Base-by-base conservation (phyloP, 2,113 vertebrate genomes). In the Nothoprocta pentlandii region DNA sequence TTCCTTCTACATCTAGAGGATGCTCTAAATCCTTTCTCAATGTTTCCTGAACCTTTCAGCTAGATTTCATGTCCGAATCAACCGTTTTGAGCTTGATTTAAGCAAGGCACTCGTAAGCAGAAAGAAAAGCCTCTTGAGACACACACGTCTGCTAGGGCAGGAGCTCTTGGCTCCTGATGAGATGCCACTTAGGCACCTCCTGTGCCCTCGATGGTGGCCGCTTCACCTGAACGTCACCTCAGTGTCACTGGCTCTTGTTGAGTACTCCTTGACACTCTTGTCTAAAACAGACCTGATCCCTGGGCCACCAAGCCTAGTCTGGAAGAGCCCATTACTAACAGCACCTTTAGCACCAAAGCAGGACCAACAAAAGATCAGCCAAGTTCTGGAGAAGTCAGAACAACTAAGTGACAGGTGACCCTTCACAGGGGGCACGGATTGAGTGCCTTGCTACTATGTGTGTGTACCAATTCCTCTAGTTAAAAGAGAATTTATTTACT, bases 121-220 rank as follows among this genome's bases (percentile, higher is more conserved):
- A 86, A 78, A 56, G 56, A 63, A 84, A n/a, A 14, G 12, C 54
- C 74, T 69, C 77, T 85, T 32, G 58, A 83, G 66, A 70, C 70
- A 85, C 81, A 64, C 0, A 0, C 64, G 34, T 82, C 71, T 94
- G 81, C 14, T 7, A 53, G 63, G 87, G 70, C 82, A 89, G 67
- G 87, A 70, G 44, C 85, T 91, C 87, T 87, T 59, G n/a, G 44
- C 71, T 94, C 49, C 44, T 0, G 7, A 73, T 10, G 81, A 87
- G 66, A 66, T 85, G 93, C 69, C 92, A 82, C 79, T 94, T 95
- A 94, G 87, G 90, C 85, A 80, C 77, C 94, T 83, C 95, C 91
- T 54, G 8, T 85, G 76, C 82, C 82, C 90, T 85, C 67, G 25
- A 1, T 0, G 0, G 42, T 82, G 85, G 62, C 81, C 70, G 87